Percentiles rank a stretch among this genome's conserved stretches.
phyloP scores from a whole-genome alignment of 2,113 vertebrate species.

The Centropus bengalensis region DNA sequence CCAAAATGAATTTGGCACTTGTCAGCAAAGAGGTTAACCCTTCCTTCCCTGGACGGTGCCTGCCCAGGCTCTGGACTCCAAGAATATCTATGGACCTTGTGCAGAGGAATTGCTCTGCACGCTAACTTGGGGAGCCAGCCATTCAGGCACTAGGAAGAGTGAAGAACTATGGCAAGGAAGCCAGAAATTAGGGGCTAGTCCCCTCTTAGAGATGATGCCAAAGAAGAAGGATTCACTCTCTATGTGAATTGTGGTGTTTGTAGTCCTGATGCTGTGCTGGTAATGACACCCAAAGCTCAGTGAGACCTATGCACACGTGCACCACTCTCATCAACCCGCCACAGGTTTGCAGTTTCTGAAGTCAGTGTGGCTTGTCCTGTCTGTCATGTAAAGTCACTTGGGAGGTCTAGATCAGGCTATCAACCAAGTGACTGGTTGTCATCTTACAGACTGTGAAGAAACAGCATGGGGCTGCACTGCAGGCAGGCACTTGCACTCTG shows the following conservation, averaged over 20 bases:
- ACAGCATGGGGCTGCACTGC: accelerated
- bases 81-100: not conserved
- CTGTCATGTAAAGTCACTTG: not conserved
- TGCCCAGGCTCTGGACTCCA: not conserved
- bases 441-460: not conserved
- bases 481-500: accelerated
- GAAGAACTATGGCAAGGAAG: not conserved
- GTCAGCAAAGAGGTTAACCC: not conserved
- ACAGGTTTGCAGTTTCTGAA: not conserved
- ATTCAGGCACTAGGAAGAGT: not conserved
- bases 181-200: not conserved
- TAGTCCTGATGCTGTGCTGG: not conserved
- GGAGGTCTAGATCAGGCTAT: not conserved
- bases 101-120: not conserved
- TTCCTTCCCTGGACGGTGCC: not conserved
- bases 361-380: not conserved
- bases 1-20: not conserved
- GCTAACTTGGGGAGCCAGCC: not conserved
- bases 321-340: not conserved
- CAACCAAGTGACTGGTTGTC: not conserved
- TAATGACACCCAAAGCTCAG: not conserved
- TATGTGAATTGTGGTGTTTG: not conserved
- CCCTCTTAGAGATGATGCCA: not conserved
- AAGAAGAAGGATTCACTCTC: not conserved
- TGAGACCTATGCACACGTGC: too few species aligned